Conservation (phyloP, 2,888 invertebrate genomes). For the Dicyrtomina minuta region DNA sequence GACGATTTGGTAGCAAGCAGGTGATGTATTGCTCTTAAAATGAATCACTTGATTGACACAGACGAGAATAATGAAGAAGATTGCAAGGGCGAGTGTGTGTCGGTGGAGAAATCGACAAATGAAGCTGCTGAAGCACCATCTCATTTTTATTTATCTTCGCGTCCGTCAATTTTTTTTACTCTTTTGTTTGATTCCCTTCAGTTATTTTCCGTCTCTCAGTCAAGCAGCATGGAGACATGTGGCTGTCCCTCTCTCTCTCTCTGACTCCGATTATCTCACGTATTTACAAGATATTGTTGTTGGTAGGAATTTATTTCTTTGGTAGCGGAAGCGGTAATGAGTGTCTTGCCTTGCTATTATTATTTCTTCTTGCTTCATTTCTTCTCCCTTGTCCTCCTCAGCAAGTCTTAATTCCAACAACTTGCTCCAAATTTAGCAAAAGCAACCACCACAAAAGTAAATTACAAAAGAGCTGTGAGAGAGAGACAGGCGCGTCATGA, state of each 20-base stretch:
- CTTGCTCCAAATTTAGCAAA: too few species aligned
- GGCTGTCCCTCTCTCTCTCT: background rate
- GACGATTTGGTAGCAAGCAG: conserved; percentile 46
- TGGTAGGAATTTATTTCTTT: conserved; percentile 2
- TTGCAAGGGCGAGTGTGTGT: conserved; percentile 44
- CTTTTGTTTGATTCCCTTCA: background rate
- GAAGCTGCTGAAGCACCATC: conserved; percentile 50
- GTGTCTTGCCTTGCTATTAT: too few species aligned
- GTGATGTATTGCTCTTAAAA: conserved; percentile 40
- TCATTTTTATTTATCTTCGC: conserved; percentile 38
- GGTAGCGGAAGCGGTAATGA: too few species aligned
- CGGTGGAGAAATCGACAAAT: conserved; percentile 51
- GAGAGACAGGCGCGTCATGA: too few species aligned
- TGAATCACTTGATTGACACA: conserved; percentile 52
- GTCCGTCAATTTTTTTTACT: background rate
- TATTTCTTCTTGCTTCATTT: too few species aligned
- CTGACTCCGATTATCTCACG: background rate
- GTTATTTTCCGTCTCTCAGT: background rate
- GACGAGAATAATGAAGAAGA: conserved; percentile 42
- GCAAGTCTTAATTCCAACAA: too few species aligned
- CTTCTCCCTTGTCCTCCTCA: too few species aligned
- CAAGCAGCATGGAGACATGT: background rate
- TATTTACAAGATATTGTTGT: background rate
- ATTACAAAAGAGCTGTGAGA: too few species aligned
- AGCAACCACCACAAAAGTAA: too few species aligned